Conservation (phyloP, 2,113 vertebrate species). For the Euleptes europaea region DNA sequence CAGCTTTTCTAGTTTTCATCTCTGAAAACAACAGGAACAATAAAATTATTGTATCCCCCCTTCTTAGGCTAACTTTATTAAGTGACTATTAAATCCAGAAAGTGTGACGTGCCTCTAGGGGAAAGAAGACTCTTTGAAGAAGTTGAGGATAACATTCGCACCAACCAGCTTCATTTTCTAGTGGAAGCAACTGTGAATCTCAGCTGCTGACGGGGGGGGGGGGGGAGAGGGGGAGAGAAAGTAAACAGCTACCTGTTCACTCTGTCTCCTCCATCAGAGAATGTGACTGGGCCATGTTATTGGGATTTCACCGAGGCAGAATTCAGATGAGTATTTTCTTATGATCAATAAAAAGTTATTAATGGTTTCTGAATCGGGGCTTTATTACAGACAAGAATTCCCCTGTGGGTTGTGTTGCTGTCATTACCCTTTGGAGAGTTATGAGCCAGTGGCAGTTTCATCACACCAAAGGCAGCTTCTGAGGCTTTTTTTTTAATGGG, state of each 20-base stretch:
- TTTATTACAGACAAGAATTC: conserved; percentile 45
- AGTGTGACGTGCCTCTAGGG: not conserved
- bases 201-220: rapidly evolving
- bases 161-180: not conserved
- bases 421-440: conserved; percentile 44
- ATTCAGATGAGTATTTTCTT: conserved; percentile 42
- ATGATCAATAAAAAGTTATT: conserved; percentile 50
- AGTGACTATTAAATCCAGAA: conserved; percentile 15
- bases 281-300: not conserved
- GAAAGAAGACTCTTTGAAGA: not conserved
- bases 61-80: conserved; percentile 14
- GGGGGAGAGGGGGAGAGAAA: not conserved
- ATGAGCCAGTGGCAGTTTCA: not conserved
- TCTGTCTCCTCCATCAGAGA: conserved; percentile 14
- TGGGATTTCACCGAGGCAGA: conserved; percentile 7
- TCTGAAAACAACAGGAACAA: not conserved
- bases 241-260: not conserved
- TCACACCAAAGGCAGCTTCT: conserved; percentile 1
- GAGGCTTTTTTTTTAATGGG: not conserved
- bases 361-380: conserved; percentile 36
- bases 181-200: not conserved
- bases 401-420: conserved; percentile 18
- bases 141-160: not conserved
- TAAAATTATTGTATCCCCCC: not conserved
- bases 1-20: not conserved